Conservation (phyloP, 2,888 invertebrate genomes). For the Uropetala carovei region DNA sequence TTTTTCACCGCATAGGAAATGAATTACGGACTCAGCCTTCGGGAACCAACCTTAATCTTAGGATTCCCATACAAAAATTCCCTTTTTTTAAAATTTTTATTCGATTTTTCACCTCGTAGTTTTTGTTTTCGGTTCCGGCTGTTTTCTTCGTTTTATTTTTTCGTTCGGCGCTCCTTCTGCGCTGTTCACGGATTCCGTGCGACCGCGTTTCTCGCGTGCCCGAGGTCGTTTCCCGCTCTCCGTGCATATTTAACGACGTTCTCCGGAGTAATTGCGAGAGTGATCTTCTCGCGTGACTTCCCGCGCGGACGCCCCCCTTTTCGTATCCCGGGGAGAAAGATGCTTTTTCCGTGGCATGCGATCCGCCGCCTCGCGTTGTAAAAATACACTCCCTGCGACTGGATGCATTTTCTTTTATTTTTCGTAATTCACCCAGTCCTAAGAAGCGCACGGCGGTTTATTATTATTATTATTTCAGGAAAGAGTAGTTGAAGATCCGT, state of each 20-base stretch:
- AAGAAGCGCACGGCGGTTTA: too few species aligned
- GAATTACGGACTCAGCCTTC: too few species aligned
- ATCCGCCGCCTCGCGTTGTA: too few species aligned
- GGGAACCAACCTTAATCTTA: too few species aligned
- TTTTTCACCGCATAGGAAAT: too few species aligned
- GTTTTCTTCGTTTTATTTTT: too few species aligned
- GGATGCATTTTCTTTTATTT: too few species aligned
- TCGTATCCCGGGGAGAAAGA: background rate
- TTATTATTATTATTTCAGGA: too few species aligned
- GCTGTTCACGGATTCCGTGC: background rate
- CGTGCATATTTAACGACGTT: slow-evolving; percentile 26
- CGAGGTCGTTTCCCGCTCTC: background rate
- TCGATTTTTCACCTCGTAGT: background rate
- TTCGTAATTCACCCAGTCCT: too few species aligned
- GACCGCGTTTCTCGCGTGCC: slow-evolving; percentile 37
- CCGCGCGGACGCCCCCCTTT: background rate
- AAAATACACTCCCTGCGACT: too few species aligned
- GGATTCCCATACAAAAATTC: background rate
- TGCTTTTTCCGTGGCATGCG: background rate
- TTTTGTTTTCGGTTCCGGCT: background rate
- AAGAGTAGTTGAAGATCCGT: too few species aligned
- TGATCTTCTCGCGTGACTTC: slow-evolving; percentile 34
- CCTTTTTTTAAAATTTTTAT: background rate
- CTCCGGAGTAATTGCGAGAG: background rate
- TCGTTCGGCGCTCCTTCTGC: background rate